Conservation (phyloP, 2,113 vertebrate species). For the Clarias gariepinus region DNA sequence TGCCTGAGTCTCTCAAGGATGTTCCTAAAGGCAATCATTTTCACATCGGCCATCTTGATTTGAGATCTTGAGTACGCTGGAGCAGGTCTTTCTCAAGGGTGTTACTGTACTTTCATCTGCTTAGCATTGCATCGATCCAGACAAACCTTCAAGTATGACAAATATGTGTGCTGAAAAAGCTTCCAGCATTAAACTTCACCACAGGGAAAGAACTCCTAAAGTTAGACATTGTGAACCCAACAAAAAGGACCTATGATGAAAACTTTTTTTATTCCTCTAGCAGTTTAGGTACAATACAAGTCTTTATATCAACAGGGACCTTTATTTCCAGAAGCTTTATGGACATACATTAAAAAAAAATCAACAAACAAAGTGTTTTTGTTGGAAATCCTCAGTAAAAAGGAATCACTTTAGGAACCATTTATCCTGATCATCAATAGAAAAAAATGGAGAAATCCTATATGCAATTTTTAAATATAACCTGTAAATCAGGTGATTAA, state of each 20-base stretch:
- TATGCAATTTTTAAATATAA: not conserved
- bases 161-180: not conserved
- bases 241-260: not conserved
- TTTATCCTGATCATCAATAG: not conserved
- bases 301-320: not conserved
- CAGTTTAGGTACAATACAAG: not conserved
- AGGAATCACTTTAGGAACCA: not conserved
- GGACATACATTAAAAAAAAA: not conserved
- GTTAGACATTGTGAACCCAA: not conserved
- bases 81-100: not conserved
- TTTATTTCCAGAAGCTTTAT: not conserved
- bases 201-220: not conserved
- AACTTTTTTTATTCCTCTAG: not conserved
- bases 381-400: too few relatives aligned
- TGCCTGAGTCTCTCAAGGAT: not conserved
- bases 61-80: not conserved
- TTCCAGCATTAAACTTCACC: not conserved
- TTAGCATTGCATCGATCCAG: not conserved
- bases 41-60: not conserved
- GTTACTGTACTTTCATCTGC: not conserved
- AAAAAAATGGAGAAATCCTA: not conserved
- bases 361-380: not conserved
- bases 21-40: not conserved
- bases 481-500: not conserved
- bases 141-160: not conserved